A percentile compares a stretch with the other conserved stretches of the same genome.
phyloP scores from a whole-genome alignment of 2,797 vertebrate genomes.

The Lagocephalus sceleratus region DNA sequence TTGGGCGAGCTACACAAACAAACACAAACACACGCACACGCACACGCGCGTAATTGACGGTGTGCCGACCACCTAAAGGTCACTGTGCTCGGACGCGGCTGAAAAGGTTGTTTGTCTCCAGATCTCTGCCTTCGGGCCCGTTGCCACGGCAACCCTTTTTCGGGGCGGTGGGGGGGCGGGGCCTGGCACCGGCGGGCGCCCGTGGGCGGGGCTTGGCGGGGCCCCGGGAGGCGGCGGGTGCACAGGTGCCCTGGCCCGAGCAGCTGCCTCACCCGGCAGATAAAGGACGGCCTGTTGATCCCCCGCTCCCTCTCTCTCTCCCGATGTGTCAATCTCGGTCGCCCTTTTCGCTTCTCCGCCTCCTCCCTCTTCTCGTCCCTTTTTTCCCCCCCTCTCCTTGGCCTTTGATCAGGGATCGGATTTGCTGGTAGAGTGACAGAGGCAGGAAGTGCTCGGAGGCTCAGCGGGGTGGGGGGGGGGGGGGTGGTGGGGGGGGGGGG shows the following conservation, averaged over 20 bases:
- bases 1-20: conserved; percentile 25
- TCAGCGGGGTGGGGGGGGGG: conserved; percentile 33
- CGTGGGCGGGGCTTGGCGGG: conserved; percentile 68
- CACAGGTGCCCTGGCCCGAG: conserved; percentile 71
- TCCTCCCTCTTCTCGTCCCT: conserved; percentile 51
- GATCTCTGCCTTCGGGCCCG: conserved; percentile 41
- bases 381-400: conserved; percentile 64
- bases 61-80: conserved; percentile 65
- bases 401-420: conserved; percentile 77
- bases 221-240: conserved; percentile 64
- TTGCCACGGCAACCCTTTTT: conserved; percentile 70
- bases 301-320: conserved; percentile 26
- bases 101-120: conserved; percentile 72
- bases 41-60: conserved; percentile 32
- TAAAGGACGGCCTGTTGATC: conserved; percentile 74
- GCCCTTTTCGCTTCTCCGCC: conserved; percentile 69
- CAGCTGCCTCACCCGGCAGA: conserved; percentile 69
- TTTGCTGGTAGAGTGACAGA: conserved; percentile 72
- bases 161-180: too few relatives aligned
- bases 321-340: conserved; percentile 62
- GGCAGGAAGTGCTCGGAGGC: conserved; percentile 71
- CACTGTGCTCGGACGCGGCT: conserved; percentile 61
- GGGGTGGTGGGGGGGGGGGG: background rate
- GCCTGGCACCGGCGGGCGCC: conserved; percentile 50
- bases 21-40: background rate